Base-by-base conservation (phyloP, 2,888 invertebrate genomes). In the Himalopsyche tibetana region DNA sequence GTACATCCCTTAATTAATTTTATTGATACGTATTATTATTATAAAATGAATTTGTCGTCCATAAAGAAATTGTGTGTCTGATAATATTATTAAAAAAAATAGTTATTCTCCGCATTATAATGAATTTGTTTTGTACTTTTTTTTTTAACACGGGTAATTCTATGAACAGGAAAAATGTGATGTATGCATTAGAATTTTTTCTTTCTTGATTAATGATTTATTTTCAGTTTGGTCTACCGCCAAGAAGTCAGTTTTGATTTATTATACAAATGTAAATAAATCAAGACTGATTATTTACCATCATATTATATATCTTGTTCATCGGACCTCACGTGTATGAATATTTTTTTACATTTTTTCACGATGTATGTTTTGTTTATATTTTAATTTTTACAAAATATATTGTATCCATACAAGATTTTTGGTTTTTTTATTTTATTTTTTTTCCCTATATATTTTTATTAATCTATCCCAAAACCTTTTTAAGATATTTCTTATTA, bases 311-410 rank as follows among this genome's bases (percentile, higher is more conserved):
- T 17, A 2, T 42, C 40, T 38, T 82, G 55, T 55, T 38, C 56
- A 55, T 55, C 36, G 40, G 55, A 36, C 55, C 82, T 40, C 55
- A 40, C 9, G 55, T 55, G 55, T 36, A 55, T 55, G 19, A 55
- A 82, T 82, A 28, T 82, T 82, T 38, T 82, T 63, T 85, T 85
- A 74, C 80, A 83, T 85, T 85, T 80, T 80, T 74, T 80, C 82
- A 85, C 51, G 36, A 74, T 86, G 86, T 86, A 83, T 79, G 79
- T 83, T 85, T 83, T 86, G 86, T 86, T 86, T 86, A 86, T 86
- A 84, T 69, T 82, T 80, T 86, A 63, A 83, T 86, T 86, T 86
- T 86, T 86, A 84, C 82, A 79, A 84, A 86, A 86, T 86, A 86
- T 83, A 86, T 86, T 79, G 51, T 55, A 84, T 56, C 79, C 86